These are phyloP conservation scores for Spodoptera exigua DNA, from an alignment of 2,888 invertebrate species.

Conservation along the genomic window DNA sequence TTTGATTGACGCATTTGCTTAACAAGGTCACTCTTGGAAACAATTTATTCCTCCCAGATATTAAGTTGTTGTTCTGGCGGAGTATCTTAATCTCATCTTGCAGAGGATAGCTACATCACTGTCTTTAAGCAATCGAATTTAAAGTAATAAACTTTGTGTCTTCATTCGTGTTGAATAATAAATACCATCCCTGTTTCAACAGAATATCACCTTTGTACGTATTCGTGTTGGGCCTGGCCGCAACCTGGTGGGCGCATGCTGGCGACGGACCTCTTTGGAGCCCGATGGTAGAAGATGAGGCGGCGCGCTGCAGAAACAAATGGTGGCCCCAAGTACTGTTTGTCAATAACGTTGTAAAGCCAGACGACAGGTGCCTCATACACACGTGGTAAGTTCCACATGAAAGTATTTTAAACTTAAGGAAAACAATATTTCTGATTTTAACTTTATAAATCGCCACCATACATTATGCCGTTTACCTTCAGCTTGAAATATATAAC, in stretches of 20 bases:
- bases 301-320: slow-evolving; percentile 66
- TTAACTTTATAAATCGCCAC: neutral
- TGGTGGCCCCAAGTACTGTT: slow-evolving; percentile 75
- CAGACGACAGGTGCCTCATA: slow-evolving; percentile 69
- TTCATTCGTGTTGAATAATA: neutral
- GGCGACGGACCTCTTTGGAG: slow-evolving; percentile 73
- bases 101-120: too few relatives aligned
- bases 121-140: too few relatives aligned
- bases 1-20: too few relatives aligned
- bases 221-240: slow-evolving; percentile 67
- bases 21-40: too few relatives aligned
- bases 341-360: slow-evolving; percentile 69
- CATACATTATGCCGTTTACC: neutral
- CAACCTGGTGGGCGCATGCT: slow-evolving; percentile 71
- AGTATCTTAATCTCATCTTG: too few relatives aligned
- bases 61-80: too few relatives aligned
- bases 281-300: slow-evolving; percentile 61
- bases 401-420: too few relatives aligned
- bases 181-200: slow-evolving; percentile 1
- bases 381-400: slow-evolving; percentile 71
- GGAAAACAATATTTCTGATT: too few relatives aligned
- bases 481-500: slow-evolving; percentile 8
- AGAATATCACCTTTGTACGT: slow-evolving; percentile 73
- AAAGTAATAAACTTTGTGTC: too few relatives aligned
- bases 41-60: too few relatives aligned